Conservation (phyloP, 2,888 invertebrate genomes). For the Listrodromus nycthemerus region DNA sequence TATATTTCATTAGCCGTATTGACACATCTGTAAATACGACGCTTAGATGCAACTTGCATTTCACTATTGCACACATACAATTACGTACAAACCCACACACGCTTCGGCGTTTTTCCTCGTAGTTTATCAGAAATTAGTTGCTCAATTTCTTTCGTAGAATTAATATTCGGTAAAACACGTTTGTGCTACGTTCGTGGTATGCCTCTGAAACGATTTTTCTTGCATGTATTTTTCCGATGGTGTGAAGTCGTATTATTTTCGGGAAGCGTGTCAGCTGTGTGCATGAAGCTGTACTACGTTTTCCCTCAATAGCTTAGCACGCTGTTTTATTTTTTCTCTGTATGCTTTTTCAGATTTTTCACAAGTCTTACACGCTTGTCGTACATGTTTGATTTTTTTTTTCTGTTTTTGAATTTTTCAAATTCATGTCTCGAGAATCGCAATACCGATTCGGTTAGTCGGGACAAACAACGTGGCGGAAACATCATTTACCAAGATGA, state of each 20-base stretch:
- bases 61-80: slow-evolving; percentile 15
- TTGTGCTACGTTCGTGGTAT: slow-evolving; percentile 46
- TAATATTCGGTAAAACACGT: slow-evolving; percentile 6
- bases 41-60: slow-evolving; percentile 20
- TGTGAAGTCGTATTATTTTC: neutral
- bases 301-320: slow-evolving; percentile 14
- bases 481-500: neutral
- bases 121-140: slow-evolving; percentile 27
- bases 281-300: slow-evolving; percentile 48
- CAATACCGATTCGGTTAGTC: slow-evolving; percentile 51
- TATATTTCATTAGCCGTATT: slow-evolving; percentile 48
- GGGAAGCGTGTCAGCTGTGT: slow-evolving; percentile 13
- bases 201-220: slow-evolving; percentile 2
- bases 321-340: slow-evolving; percentile 21
- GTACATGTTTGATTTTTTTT: slow-evolving; percentile 40
- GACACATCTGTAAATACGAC: slow-evolving; percentile 32
- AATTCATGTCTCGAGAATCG: slow-evolving; percentile 51
- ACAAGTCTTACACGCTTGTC: slow-evolving; percentile 51
- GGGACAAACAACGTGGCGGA: neutral
- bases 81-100: slow-evolving; percentile 15
- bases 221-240: slow-evolving; percentile 31
- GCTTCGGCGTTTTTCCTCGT: slow-evolving; percentile 44
- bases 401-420: slow-evolving; percentile 34
- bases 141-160: neutral
- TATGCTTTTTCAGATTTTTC: slow-evolving; percentile 26